Evolutionary conservation across 2,888 invertebrate species (phyloP).

Genomic region (Invenusta paracnida): DNA sequence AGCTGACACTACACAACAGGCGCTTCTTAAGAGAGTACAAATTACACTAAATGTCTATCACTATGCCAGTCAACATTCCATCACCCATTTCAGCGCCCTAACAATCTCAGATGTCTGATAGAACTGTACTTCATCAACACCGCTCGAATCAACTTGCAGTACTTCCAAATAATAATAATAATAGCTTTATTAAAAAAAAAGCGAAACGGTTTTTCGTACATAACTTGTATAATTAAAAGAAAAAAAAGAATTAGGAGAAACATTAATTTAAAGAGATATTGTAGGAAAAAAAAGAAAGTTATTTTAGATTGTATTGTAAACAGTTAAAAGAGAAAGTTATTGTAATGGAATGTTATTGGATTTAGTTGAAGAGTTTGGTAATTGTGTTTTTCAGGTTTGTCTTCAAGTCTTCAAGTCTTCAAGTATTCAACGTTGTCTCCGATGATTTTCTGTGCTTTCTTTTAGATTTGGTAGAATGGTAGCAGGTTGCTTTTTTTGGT

Average conservation of each 20-base stretch:
- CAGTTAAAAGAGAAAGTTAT: background rate
- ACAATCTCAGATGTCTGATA: no score
- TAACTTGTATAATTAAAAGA: background rate
- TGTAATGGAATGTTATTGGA: background rate
- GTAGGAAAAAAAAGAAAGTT: no score
- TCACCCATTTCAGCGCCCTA: no score
- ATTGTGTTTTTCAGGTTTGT: conserved; percentile 8
- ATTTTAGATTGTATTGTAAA: no score
- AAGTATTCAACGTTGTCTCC: conserved; percentile 10
- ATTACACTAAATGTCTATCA: no score
- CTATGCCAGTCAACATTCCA: no score
- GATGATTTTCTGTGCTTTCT: conserved; percentile 22
- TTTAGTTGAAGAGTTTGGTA: background rate
- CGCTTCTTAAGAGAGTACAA: no score
- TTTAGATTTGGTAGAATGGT: conserved; percentile 4
- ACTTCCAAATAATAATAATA: no score
- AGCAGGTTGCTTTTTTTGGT: background rate
- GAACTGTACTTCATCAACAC: no score
- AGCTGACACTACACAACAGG: no score
- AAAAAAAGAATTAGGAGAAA: background rate
- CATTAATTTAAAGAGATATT: background rate
- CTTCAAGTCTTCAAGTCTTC: conserved; percentile 25
- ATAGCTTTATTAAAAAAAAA: background rate
- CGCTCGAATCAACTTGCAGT: no score
- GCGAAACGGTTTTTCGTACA: background rate